A percentile compares a stretch with the other conserved stretches of the same genome.
Conservation (phyloP, 2,113 vertebrate genomes). For the Indri indri region DNA sequence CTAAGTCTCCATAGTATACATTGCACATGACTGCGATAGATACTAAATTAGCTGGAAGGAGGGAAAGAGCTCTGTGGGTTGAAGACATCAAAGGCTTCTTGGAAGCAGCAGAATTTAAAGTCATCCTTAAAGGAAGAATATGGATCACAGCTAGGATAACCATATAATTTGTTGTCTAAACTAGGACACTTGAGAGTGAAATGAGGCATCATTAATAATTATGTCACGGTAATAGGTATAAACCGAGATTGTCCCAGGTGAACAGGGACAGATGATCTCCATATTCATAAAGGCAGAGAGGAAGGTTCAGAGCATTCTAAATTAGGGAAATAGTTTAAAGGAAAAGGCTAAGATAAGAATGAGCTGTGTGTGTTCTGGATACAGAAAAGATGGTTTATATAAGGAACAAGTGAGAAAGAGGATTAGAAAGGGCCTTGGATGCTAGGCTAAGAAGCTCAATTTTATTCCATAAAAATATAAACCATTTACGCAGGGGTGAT, state of each 20-base stretch:
- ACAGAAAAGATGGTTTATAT: background rate
- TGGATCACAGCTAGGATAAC: background rate
- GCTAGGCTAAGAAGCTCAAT: background rate
- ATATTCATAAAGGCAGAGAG: background rate
- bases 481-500: background rate
- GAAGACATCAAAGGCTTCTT: background rate
- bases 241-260: background rate
- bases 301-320: background rate
- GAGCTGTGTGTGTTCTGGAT: background rate
- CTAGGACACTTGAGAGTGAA: background rate
- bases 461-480: conserved; percentile 37
- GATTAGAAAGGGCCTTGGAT: background rate
- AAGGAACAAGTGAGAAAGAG: background rate
- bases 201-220: background rate
- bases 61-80: background rate
- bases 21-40: background rate
- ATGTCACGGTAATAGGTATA: background rate
- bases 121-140: background rate
- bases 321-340: background rate
- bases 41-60: background rate
- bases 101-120: background rate
- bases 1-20: background rate
- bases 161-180: background rate
- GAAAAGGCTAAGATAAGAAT: background rate
- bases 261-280: background rate